phyloP scores from a whole-genome alignment of 2,113 vertebrate genomes.

The Atrichornis clamosus region DNA sequence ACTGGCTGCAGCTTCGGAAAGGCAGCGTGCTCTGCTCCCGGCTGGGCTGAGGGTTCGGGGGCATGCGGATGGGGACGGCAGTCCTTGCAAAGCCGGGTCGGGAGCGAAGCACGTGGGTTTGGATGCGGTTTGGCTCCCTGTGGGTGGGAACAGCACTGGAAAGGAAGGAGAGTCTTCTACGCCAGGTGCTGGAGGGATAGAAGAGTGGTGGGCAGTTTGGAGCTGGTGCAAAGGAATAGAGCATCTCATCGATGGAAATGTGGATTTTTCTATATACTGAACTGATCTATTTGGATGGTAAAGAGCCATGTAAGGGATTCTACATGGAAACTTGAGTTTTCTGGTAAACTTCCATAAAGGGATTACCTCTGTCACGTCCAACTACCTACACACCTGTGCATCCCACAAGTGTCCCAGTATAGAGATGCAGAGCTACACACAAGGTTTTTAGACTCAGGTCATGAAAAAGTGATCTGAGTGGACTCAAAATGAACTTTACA shows the following conservation, averaged over 20 bases:
- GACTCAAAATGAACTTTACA: neutral
- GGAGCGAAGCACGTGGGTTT: neutral
- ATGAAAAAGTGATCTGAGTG: neutral
- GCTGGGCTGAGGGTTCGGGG: neutral
- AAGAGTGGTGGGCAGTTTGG: neutral
- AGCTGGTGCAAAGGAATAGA: neutral
- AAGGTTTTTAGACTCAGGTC: neutral
- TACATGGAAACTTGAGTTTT: neutral
- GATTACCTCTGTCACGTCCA: neutral
- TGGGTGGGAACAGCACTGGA: neutral
- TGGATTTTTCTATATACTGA: neutral
- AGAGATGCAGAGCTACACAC: neutral
- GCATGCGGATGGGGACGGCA: neutral
- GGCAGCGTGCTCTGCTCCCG: neutral
- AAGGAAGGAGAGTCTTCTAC: neutral
- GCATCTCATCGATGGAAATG: accelerated
- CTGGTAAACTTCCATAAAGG: neutral
- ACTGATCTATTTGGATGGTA: neutral
- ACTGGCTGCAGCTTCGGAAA: neutral
- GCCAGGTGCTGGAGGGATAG: neutral
- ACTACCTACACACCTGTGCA: neutral
- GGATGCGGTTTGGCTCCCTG: neutral
- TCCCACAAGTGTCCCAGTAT: neutral
- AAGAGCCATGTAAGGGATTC: neutral
- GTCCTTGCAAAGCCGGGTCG: accelerated